Evolutionary conservation across 2,113 vertebrate species (phyloP).

Genomic region (Anhinga rufa): DNA sequence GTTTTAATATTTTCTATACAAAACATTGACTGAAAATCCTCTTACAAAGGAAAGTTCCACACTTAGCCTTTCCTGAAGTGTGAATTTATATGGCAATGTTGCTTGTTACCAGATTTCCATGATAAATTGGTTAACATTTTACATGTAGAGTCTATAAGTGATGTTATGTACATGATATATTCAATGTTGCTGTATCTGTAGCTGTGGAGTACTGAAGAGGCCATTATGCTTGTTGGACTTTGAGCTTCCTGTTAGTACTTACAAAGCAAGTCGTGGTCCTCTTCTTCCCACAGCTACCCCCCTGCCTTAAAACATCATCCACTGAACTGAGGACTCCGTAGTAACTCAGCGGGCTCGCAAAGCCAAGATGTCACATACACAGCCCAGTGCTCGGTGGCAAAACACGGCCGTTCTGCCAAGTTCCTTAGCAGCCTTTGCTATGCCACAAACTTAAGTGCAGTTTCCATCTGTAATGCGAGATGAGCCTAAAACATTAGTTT

Average conservation of each 20-base stretch:
- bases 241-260: conserved; percentile 6
- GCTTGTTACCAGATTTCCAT: conserved; percentile 46
- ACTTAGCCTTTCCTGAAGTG: conserved; percentile 15
- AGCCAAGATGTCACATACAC: not conserved
- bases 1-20: conserved; percentile 26
- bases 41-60: conserved; percentile 25
- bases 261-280: conserved; percentile 19
- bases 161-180: conserved; percentile 46
- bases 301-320: conserved; percentile 47
- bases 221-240: conserved; percentile 15
- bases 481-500: not conserved
- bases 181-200: conserved; percentile 40
- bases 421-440: not conserved
- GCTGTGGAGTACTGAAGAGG: conserved; percentile 51
- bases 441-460: not conserved
- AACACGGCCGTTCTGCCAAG: not conserved
- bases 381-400: not conserved
- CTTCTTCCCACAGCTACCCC: conserved; percentile 45
- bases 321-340: conserved; percentile 8
- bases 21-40: conserved; percentile 18
- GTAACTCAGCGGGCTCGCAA: not conserved
- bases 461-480: not conserved
- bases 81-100: conserved; percentile 41
- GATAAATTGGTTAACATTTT: conserved; percentile 36
- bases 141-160: conserved; percentile 44